A percentile compares a stretch with the other conserved stretches of the same genome.
phyloP scores from a whole-genome alignment of 2,797 vertebrate genomes.

The Rhincodon typus region DNA sequence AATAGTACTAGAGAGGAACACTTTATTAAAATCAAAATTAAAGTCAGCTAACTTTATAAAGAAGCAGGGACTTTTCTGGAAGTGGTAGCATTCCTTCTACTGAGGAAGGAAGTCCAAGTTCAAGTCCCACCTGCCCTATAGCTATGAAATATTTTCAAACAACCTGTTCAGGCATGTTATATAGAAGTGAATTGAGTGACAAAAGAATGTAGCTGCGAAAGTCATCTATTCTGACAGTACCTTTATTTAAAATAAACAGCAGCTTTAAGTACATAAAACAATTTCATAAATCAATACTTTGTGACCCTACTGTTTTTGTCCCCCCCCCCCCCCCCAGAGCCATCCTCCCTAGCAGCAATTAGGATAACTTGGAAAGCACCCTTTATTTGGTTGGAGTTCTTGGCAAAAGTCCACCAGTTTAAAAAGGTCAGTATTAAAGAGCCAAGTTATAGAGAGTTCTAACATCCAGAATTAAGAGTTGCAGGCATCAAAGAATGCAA shows the following conservation, averaged over 20 bases:
- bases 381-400: slow-evolving; percentile 70
- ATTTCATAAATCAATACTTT: slow-evolving; percentile 58
- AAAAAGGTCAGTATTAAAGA: slow-evolving; percentile 49
- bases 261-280: slow-evolving; percentile 65
- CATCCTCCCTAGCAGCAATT: slow-evolving; percentile 86
- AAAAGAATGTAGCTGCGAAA: background rate
- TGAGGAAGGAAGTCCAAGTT: no score
- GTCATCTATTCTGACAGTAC: slow-evolving; percentile 50
- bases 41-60: no score
- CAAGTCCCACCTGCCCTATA: no score
- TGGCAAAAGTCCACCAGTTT: slow-evolving; percentile 42
- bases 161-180: no score
- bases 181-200: no score
- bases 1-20: background rate
- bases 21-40: no score
- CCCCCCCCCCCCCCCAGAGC: slow-evolving; percentile 53
- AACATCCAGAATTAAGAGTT: slow-evolving; percentile 41
- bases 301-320: slow-evolving; percentile 42
- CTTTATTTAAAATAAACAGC: slow-evolving; percentile 82
- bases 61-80: no score
- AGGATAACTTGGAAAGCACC: slow-evolving; percentile 63
- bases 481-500: slow-evolving; percentile 43
- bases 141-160: no score
- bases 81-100: no score
- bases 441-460: slow-evolving; percentile 55